phyloP scores from a whole-genome alignment of 2,113 vertebrate genomes.

The Hemicordylus capensis region DNA sequence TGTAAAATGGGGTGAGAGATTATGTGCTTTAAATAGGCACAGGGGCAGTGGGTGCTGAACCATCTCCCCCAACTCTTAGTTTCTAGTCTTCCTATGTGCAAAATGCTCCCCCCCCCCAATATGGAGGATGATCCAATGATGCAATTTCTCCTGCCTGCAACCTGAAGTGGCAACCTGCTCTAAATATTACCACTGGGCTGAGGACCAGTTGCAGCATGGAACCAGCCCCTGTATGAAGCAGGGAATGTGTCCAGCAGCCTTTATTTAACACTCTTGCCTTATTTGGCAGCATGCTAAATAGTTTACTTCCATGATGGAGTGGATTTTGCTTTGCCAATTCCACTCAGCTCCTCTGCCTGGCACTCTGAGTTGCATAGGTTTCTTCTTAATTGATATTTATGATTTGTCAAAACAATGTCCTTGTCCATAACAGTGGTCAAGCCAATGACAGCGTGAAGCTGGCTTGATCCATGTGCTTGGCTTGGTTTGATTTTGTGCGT shows the following conservation, averaged over 20 bases:
- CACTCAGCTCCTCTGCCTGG: neutral
- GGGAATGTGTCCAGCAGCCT: neutral
- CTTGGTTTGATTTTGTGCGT: conserved; percentile 56
- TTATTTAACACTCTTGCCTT: neutral
- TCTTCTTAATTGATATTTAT: conserved; percentile 25
- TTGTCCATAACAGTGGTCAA: conserved; percentile 17
- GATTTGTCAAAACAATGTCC: conserved; percentile 19
- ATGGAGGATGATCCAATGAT: neutral
- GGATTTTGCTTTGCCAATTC: rapidly evolving
- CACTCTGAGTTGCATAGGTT: conserved; percentile 15
- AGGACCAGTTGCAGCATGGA: neutral
- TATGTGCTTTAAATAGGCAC: no score
- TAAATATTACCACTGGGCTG: neutral
- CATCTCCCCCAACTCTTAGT: no score
- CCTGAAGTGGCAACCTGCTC: no score
- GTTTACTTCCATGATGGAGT: neutral
- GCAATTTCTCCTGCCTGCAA: no score
- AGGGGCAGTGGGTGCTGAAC: no score
- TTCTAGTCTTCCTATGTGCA: no score
- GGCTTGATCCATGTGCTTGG: conserved; percentile 5
- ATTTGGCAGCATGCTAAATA: neutral
- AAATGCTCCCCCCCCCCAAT: neutral
- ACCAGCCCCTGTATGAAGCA: neutral
- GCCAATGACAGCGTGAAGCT: neutral
- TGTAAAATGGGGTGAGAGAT: no score